Evolutionary conservation across 2,888 invertebrate genomes (phyloP), one percentile per base, ranked within the genome.

Genomic region (Gnatocerus cornutus): DNA sequence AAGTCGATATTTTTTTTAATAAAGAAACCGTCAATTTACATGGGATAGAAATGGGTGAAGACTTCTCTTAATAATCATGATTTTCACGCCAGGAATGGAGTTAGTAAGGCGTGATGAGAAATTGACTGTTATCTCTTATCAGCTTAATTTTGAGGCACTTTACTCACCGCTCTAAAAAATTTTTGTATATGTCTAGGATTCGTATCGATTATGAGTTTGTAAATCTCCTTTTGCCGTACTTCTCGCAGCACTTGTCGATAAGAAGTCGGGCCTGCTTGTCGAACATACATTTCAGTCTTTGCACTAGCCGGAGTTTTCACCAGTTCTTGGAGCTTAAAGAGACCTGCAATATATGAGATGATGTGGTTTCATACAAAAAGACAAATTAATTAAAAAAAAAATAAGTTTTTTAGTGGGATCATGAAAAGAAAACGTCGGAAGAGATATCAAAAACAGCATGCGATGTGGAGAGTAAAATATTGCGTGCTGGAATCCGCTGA

Each of bases 141-240:
- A n/a, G 21, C 21, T 21, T 21, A 21, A n/a, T n/a, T n/a, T n/a
- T 21, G 21, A 1, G 4, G 21, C 21, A 21, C 21, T 1, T 13
- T 12, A 41, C 93, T 90, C 85, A 97, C 97, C 81, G 96, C 94
- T 85, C 96, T 89, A 72, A 97, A 94, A 83, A 98, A 90, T 79
- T 90, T 89, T 73, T 92, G 90, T 80, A 97, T 92, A 79, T 92
- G 90, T 77, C 89, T 89, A 0, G 96, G 93, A 81, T 93, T 93
- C 0, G 94, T 94, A 81, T 98, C 97, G 4, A 97, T 92, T 71
- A 98, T 92, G 64, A 98, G 88, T 80, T 96, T 95, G 81, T 90
- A 92, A 78, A 97, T 94, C 77, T 92, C 91, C 82, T 96, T 95
- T 81, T 94, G 93, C 73, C 96, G 92, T 39, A 97, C 90, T 82